A percentile compares a stretch with the other conserved stretches of the same genome.
Conservation (phyloP, 2,797 vertebrate genomes). For the Muscicapa striata region DNA sequence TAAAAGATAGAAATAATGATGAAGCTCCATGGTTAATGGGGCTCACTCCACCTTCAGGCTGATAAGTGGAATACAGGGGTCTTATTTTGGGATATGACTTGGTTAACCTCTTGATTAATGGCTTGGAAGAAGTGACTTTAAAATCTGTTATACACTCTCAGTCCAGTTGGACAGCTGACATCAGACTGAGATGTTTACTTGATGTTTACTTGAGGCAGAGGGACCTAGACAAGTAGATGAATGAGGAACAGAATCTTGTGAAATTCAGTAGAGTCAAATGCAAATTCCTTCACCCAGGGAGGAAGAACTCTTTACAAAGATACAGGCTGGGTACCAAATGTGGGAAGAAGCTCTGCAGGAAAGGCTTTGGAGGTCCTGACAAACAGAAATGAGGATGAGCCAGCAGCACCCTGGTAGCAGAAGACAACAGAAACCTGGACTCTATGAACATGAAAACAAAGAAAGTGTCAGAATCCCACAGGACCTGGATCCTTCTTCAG, state of each 20-base stretch:
- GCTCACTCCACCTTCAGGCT: neutral
- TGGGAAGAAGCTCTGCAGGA: neutral
- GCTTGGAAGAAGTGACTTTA: neutral
- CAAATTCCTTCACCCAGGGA: neutral
- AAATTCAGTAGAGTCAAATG: neutral
- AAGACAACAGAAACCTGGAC: neutral
- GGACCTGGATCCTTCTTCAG: neutral
- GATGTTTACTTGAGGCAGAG: neutral
- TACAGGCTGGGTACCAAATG: neutral
- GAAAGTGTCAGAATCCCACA: neutral
- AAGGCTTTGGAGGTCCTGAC: neutral
- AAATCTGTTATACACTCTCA: neutral
- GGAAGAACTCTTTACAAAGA: neutral
- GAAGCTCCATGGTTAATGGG: neutral
- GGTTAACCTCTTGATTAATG: neutral
- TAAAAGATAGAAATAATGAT: neutral
- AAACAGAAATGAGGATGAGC: neutral
- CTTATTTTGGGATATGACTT: neutral
- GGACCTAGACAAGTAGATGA: neutral
- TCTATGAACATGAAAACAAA: neutral
- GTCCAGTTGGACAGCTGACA: neutral
- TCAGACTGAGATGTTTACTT: neutral
- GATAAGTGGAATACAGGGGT: neutral
- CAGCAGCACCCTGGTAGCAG: neutral
- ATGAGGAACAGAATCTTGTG: neutral